Percentiles rank a stretch among this genome's conserved stretches.
Evolutionary conservation across 2,113 vertebrate genomes (phyloP).

Genomic region (Pseudorectes ferrugineus): DNA sequence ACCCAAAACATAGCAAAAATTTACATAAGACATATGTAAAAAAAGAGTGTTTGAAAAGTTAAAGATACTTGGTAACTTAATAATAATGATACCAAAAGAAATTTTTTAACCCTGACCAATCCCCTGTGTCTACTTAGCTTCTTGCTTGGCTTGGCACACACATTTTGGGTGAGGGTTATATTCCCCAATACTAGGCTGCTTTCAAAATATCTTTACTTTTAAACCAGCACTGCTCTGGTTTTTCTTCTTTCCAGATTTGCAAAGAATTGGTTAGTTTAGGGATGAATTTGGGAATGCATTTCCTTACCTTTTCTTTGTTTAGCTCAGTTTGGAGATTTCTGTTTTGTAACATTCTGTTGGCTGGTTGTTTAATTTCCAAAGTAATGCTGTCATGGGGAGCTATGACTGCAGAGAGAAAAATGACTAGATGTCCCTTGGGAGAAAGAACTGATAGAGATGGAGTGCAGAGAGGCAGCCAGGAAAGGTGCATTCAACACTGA

Average conservation of each 20-base stretch:
- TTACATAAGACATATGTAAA: neutral
- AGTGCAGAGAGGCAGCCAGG: neutral
- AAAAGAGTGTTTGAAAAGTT: neutral
- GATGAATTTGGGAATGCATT: neutral
- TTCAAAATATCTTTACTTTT: neutral
- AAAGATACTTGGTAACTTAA: neutral
- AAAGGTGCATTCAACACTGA: neutral
- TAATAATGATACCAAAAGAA: neutral
- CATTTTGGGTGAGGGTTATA: fast-evolving
- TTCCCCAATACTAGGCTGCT: neutral
- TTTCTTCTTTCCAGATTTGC: neutral
- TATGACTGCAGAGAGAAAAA: neutral
- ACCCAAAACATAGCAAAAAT: neutral
- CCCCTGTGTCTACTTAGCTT: neutral
- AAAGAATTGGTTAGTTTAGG: neutral
- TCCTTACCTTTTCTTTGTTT: neutral
- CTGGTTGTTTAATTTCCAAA: neutral
- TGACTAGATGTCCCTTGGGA: neutral
- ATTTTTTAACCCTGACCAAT: neutral
- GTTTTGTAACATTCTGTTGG: neutral
- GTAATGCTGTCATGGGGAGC: neutral
- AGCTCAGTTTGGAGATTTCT: neutral
- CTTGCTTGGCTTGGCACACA: neutral
- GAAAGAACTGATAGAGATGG: neutral
- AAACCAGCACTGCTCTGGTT: neutral